phyloP scores from a whole-genome alignment of 2,888 invertebrate species.

The Scaptomyza flava region DNA sequence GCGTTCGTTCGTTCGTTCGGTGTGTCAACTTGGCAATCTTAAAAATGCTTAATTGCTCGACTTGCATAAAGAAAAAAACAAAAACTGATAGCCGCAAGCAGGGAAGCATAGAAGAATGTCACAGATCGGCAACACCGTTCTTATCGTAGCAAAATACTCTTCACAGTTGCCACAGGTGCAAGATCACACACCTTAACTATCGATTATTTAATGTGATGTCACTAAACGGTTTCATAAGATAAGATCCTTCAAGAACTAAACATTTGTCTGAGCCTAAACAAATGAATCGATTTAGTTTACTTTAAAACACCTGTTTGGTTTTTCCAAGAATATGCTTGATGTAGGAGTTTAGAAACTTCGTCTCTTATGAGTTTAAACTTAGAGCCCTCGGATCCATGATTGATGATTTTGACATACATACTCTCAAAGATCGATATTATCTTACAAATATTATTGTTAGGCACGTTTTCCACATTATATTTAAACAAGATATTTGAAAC shows the following conservation, averaged over 20 bases:
- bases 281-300: too few relatives aligned
- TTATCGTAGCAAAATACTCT: neutral
- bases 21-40: constrained; percentile 51
- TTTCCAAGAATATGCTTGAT: too few relatives aligned
- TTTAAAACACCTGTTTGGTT: too few relatives aligned
- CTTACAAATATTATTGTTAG: neutral
- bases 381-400: too few relatives aligned
- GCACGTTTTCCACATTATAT: neutral
- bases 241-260: too few relatives aligned
- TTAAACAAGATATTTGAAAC: neutral
- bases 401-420: too few relatives aligned
- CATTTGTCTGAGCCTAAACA: too few relatives aligned
- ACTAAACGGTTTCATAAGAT: too few relatives aligned
- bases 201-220: neutral
- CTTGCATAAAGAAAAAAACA: constrained; percentile 23
- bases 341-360: too few relatives aligned
- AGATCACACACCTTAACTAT: constrained; percentile 10
- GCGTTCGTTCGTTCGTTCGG: constrained; percentile 14
- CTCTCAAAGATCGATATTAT: too few relatives aligned
- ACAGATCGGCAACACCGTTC: constrained; percentile 3
- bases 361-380: too few relatives aligned
- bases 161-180: constrained; percentile 6
- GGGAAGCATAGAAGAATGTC: neutral
- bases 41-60: constrained; percentile 62
- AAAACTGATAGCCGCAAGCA: constrained; percentile 27